Base-by-base conservation (phyloP, 2,797 vertebrate genomes). In the Gallinago stenura region DNA sequence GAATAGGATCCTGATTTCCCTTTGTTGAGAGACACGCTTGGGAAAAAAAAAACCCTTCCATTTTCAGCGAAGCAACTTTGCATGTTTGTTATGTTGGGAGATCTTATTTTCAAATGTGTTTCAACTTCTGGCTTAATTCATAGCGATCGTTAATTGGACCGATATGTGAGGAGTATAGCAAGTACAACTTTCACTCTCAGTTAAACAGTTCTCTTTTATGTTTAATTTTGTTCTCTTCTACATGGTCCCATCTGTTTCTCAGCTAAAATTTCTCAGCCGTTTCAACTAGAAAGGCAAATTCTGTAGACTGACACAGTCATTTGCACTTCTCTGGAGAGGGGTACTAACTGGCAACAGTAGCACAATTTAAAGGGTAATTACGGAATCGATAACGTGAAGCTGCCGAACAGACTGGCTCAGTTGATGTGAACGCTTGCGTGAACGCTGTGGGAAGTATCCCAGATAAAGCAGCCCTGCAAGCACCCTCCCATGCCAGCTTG, bases 11-110 rank as follows among this genome's bases (percentile, higher is more conserved):
- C 89, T 83, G 91, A 83, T 96, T 97, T 93, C 90, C 81, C 94
- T 96, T 97, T 97, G 95, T 97, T 95, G 95, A 69, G 92, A 87
- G 93, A 95, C 91, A 93, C 17, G 64, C 88, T 95, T 89, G 82
- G 82, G 5, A 28, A 46, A 56, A 46, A 71, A 45, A 51, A n/a
- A 68, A 50, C 0, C 4, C 33, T 76, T 89, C 72, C 65, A 33
- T 96, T 96, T 96, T 91, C 79, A 69, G 26, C 22, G 50, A 64
- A 87, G 64, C 81, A 68, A 84, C 89, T 96, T 83, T 13, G 78
- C 70, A 17, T 90, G 92, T 78, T 80, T 91, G 54, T 84, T 84
- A 20, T 79, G 75, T 89, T 56, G 43, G 58, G 65, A 69, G 91
- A 71, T 75, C 65, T 82, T 80, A 50, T 97, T 96, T 95, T 95